A percentile compares a stretch with the other conserved stretches of the same genome.
Conservation (phyloP, 2,888 invertebrate genomes). For the Ethmia dodecea region DNA sequence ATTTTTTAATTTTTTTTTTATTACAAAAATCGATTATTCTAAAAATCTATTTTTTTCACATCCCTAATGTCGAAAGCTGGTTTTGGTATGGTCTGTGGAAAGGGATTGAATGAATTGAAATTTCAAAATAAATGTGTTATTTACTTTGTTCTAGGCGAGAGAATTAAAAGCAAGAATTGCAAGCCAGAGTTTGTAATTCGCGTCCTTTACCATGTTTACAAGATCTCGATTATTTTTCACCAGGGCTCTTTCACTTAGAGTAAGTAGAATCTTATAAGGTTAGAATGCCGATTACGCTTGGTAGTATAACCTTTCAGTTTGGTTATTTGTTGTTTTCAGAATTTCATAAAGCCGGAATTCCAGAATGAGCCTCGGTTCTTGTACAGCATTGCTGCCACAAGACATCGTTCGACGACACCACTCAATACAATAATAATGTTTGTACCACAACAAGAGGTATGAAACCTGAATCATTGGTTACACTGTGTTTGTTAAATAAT, state of each 20-base stretch:
- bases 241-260: slow-evolving; percentile 48
- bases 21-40: too few relatives aligned
- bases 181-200: slow-evolving; percentile 2
- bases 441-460: slow-evolving; percentile 98
- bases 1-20: too few relatives aligned
- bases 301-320: slow-evolving; percentile 29
- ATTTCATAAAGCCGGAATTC: slow-evolving; percentile 50
- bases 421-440: slow-evolving; percentile 96
- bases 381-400: slow-evolving; percentile 48
- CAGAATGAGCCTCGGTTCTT: slow-evolving; percentile 58
- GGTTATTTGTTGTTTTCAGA: slow-evolving; percentile 48
- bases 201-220: slow-evolving; percentile 53
- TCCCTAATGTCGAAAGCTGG: too few relatives aligned
- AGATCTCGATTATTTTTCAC: slow-evolving; percentile 58
- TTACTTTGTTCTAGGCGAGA: too few relatives aligned
- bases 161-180: too few relatives aligned
- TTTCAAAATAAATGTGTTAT: too few relatives aligned
- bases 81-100: too few relatives aligned
- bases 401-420: slow-evolving; percentile 81
- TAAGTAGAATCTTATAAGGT: slow-evolving; percentile 23
- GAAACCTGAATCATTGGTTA: not conserved
- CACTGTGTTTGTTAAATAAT: too few relatives aligned
- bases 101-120: slow-evolving; percentile 26
- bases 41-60: too few relatives aligned
- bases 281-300: too few relatives aligned